phyloP scores from a whole-genome alignment of 2,113 vertebrate genomes.

The Ictalurus punctatus region DNA sequence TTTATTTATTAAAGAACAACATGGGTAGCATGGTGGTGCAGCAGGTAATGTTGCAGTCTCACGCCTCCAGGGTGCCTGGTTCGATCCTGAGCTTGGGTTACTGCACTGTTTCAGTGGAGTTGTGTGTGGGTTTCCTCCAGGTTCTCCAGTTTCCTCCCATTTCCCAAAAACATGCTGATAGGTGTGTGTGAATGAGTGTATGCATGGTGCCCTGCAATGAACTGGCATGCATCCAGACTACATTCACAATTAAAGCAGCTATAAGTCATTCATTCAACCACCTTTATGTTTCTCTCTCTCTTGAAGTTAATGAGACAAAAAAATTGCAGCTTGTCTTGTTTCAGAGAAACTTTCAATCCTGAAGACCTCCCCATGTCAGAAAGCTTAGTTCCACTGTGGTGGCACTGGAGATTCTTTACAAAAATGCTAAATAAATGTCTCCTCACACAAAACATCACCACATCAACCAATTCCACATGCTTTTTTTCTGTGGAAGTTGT shows the following conservation, averaged over 20 bases:
- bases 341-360: neutral
- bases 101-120: neutral
- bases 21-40: neutral
- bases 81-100: neutral
- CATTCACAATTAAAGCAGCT: neutral
- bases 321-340: neutral
- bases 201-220: neutral
- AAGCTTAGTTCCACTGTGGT: neutral
- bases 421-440: neutral
- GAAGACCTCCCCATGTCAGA: neutral
- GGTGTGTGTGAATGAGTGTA: neutral
- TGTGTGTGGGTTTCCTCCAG: neutral
- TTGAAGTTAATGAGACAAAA: neutral
- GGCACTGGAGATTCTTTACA: neutral
- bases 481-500: neutral
- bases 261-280: neutral
- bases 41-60: neutral
- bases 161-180: neutral
- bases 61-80: neutral
- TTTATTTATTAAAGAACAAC: neutral
- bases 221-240: neutral
- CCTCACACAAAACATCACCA: neutral
- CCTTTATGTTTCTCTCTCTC: neutral
- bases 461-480: neutral
- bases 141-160: neutral